These are phyloP conservation scores for Oryzaephilus surinamensis DNA, from an alignment of 1,140 invertebrate genomes.

Conservation along the genomic window DNA sequence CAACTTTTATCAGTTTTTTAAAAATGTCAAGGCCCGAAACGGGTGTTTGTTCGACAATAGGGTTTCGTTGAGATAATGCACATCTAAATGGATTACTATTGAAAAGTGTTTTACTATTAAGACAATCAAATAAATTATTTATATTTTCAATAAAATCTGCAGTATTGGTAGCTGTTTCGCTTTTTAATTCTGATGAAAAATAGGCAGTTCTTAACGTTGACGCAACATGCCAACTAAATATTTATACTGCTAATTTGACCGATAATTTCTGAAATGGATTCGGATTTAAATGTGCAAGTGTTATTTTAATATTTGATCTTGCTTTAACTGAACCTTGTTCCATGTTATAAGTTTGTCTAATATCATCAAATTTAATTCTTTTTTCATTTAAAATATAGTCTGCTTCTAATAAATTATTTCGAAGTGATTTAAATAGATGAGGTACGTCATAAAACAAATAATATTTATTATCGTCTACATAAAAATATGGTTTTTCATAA, in stretches of 20 bases:
- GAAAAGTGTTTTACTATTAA: constrained; percentile 8
- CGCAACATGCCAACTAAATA: constrained; percentile 17
- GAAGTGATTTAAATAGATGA: constrained; percentile 14
- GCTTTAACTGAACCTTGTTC: constrained; percentile 7
- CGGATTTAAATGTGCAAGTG: constrained; percentile 20
- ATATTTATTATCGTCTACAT: constrained; percentile 4
- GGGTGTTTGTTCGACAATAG: too few species aligned
- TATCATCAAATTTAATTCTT: constrained; percentile 11
- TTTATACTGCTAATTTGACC: constrained; percentile 18
- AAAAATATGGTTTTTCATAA: constrained; percentile 14
- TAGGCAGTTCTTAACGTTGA: constrained; percentile 16
- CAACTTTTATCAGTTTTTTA: too few species aligned
- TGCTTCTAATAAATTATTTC: too few species aligned
- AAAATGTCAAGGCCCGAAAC: too few species aligned
- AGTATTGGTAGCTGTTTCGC: constrained; percentile 12
- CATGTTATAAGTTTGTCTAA: constrained; percentile 11
- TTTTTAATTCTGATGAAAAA: constrained; percentile 16
- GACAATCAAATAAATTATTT: constrained; percentile 19
- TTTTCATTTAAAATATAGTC: too few species aligned
- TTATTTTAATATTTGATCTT: constrained; percentile 18
- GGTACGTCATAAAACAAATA: constrained; percentile 11
- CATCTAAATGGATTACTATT: constrained; percentile 11
- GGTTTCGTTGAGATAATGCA: not conserved
- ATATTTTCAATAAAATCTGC: too few species aligned
- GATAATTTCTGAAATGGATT: constrained; percentile 23